phyloP scores from a whole-genome alignment of 2,888 invertebrate genomes.

The Rhaphigaster nebulosa region DNA sequence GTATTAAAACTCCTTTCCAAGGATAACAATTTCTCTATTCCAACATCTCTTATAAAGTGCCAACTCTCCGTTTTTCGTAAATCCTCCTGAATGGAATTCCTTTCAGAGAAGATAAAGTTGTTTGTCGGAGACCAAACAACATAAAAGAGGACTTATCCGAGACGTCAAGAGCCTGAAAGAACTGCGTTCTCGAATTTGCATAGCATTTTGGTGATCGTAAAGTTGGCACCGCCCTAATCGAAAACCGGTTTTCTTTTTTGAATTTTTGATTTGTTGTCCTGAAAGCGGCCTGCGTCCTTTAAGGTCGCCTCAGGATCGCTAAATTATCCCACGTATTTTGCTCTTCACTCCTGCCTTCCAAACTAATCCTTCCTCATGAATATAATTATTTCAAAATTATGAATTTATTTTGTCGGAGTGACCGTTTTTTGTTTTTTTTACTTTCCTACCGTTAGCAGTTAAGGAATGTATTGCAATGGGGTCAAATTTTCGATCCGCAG shows the following conservation, averaged over 20 bases:
- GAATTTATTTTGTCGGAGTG: neutral
- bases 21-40: neutral
- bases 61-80: neutral
- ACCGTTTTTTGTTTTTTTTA: too few species aligned
- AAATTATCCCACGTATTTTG: neutral
- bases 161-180: too few species aligned
- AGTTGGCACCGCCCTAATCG: neutral
- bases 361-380: neutral
- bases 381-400: neutral
- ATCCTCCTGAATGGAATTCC: neutral
- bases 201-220: neutral
- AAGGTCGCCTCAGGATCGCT: neutral
- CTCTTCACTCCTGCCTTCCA: neutral
- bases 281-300: constrained; percentile 13
- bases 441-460: too few species aligned
- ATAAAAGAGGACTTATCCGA: neutral
- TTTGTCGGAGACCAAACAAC: neutral
- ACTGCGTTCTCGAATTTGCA: neutral
- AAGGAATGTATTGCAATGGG: too few species aligned
- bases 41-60: neutral
- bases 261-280: neutral
- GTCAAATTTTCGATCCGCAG: too few species aligned
- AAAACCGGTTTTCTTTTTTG: neutral
- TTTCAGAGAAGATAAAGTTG: neutral
- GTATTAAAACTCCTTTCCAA: neutral